phyloP scores from a whole-genome alignment of 2,888 invertebrate genomes.

The Globia sparganii region DNA sequence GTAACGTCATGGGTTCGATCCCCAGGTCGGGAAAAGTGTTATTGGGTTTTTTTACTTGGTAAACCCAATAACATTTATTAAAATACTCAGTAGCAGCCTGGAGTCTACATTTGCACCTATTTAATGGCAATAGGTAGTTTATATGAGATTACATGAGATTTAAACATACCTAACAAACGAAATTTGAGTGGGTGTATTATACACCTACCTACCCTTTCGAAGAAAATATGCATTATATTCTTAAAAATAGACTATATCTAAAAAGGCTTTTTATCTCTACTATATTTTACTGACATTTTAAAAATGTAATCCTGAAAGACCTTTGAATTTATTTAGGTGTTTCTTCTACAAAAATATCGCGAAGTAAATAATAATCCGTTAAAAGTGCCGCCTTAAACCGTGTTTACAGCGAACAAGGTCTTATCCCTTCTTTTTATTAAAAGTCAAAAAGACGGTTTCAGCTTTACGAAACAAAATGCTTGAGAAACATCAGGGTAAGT shows the following conservation, averaged over 20 bases:
- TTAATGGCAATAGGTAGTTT: neutral
- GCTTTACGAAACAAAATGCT: slow-evolving; percentile 42
- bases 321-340: slow-evolving; percentile 34
- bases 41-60: neutral
- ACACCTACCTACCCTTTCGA: neutral
- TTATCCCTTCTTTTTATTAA: slow-evolving; percentile 46
- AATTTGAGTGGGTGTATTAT: neutral
- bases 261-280: slow-evolving; percentile 2
- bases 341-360: slow-evolving; percentile 30
- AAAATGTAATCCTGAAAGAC: slow-evolving; percentile 40
- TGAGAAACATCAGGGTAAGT: slow-evolving; percentile 14
- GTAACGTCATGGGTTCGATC: neutral
- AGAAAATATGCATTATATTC: neutral
- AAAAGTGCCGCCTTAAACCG: slow-evolving; percentile 41
- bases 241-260: neutral
- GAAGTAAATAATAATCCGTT: slow-evolving; percentile 58
- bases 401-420: slow-evolving; percentile 33
- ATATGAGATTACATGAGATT: neutral
- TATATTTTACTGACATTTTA: slow-evolving; percentile 22
- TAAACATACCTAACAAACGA: neutral
- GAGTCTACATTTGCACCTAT: neutral
- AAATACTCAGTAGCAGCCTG: neutral
- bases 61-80: too few species aligned
- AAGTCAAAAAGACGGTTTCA: slow-evolving; percentile 29
- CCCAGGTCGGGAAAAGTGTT: neutral